phyloP scores from a whole-genome alignment of 1,140 invertebrate species.

The Coenobita brevimanus region DNA sequence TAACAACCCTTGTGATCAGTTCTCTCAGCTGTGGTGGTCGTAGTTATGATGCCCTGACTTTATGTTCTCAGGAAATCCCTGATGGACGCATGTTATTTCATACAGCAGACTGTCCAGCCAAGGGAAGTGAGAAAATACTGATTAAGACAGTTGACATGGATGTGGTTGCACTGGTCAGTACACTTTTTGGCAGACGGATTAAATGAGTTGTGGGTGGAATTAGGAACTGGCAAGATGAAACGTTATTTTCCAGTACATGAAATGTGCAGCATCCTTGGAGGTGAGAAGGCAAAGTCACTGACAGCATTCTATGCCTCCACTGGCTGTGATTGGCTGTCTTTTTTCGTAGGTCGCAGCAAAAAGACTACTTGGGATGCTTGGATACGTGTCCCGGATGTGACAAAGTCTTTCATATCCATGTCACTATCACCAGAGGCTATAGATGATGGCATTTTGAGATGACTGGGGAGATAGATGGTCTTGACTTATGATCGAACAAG shows the following conservation, averaged over 20 bases:
- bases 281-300: background rate
- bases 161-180: background rate
- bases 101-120: background rate
- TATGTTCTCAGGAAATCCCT: background rate
- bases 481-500: background rate
- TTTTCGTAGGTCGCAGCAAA: background rate
- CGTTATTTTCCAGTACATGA: no score
- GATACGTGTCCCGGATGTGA: background rate
- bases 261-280: background rate
- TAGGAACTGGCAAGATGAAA: background rate
- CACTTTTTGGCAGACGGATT: background rate
- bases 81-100: background rate
- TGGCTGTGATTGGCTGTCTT: background rate
- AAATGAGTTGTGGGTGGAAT: background rate
- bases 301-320: background rate
- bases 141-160: background rate
- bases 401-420: background rate
- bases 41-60: background rate
- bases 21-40: background rate
- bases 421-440: background rate
- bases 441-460: background rate
- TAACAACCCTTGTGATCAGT: background rate
- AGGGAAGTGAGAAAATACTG: background rate
- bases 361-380: slow-evolving; percentile 8
- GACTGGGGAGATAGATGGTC: background rate